Base-by-base conservation (phyloP, 1,140 invertebrate genomes). In the Caenorhabditis briggsae region DNA sequence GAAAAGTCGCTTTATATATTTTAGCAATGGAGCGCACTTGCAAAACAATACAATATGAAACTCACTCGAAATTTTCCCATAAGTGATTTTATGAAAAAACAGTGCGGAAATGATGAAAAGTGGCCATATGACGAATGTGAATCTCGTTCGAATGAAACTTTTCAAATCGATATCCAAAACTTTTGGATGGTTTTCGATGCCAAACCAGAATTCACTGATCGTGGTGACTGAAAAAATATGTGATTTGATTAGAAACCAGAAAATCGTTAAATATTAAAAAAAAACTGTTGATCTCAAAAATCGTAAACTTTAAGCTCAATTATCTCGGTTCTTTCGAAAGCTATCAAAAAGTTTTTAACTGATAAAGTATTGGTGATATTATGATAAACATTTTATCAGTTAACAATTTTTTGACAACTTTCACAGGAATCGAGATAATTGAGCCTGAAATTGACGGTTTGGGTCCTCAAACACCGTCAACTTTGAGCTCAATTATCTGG, bases 131-230 rank as follows among this genome's bases (percentile, higher is more conserved):
- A 65, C 61, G 20, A 55, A 85, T 5, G 48, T 50, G 11, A 85
- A 59, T 43, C 84, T 9, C 3, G 65, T 70, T 43, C 84, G 1
- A 16, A 58, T 58, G n/a, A 85, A 85, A 20, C 48, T 64, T 85
- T 85, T 85, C 53, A 85, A n/a, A 46, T 85, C 84, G 20, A 85
- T 85, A 18, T 85, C 84, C 61, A 85, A 43, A 23, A 85, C 20
- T 41, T 58, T 70, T 7, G 84, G 84, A 53, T 58, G 50, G 6
- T 50, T 53, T 74, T 85, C 84, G 1, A 85, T 65, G 14, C 84
- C 84, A 33, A 85, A 85, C 48, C 84, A 85, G 16, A 85, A 65
- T 78, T 85, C 84, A 16, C 12, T 48, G 14, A 85, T 64, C 0
- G 84, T 85, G 5, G 84, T 85, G 14, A 85, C 83, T 84, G 43